Evolutionary conservation across 35 echinoderm and acorn worm genomes (phyloP).

Genomic region (Lytechinus pictus): DNA sequence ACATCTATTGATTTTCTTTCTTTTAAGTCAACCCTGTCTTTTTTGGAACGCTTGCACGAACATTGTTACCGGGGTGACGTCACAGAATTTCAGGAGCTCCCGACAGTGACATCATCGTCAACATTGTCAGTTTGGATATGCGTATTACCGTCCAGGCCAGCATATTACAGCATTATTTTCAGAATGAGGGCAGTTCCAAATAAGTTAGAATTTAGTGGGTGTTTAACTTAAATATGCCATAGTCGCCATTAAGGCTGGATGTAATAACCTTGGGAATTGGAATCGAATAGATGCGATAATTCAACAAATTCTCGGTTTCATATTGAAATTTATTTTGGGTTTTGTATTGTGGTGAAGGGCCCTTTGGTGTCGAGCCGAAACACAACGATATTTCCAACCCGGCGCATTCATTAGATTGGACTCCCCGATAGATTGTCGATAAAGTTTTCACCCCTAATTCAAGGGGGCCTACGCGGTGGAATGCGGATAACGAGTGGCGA

Average conservation of each 20-base stretch:
- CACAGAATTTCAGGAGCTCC: background rate
- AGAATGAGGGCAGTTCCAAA: background rate
- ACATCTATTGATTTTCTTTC: background rate
- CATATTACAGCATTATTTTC: background rate
- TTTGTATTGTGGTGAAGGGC: background rate
- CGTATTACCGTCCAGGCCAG: background rate
- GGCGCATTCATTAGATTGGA: background rate
- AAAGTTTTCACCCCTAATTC: background rate
- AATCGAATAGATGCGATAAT: background rate
- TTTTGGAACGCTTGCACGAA: background rate
- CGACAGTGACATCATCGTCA: background rate
- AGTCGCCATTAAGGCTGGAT: background rate
- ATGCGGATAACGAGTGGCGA: background rate
- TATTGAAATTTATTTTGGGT: background rate
- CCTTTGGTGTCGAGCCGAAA: background rate
- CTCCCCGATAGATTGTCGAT: background rate
- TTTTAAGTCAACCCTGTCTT: background rate
- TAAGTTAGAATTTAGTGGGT: background rate
- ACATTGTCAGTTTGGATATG: background rate
- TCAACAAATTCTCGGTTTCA: background rate
- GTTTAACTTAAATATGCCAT: background rate
- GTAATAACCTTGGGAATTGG: background rate
- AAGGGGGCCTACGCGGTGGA: slow-evolving; percentile 18
- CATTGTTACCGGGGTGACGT: background rate
- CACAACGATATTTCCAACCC: background rate